Percentiles rank a stretch among this genome's conserved stretches.
Evolutionary conservation across 2,113 vertebrate species (phyloP).

Genomic region (Ramphastos sulfuratus): DNA sequence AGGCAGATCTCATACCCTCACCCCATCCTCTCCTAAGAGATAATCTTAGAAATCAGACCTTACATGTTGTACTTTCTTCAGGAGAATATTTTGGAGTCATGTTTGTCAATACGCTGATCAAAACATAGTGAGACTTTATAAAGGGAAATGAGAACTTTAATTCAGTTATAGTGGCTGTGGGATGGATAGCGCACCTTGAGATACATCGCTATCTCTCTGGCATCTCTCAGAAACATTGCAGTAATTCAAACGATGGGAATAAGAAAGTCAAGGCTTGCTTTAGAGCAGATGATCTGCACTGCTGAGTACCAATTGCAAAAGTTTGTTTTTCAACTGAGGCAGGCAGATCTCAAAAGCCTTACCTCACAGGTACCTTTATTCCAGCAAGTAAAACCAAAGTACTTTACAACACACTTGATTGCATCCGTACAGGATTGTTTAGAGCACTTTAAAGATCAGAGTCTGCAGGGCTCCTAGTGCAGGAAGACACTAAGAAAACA

Average conservation of each 20-base stretch:
- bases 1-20: background rate
- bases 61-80: fast-evolving
- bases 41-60: background rate
- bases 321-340: background rate
- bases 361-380: background rate
- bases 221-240: background rate
- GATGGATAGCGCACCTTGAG: background rate
- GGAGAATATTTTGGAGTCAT: background rate
- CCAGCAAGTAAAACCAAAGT: background rate
- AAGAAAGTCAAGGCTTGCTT: background rate
- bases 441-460: background rate
- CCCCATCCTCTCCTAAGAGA: background rate
- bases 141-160: background rate
- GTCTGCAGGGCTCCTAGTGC: background rate
- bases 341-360: background rate
- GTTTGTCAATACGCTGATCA: background rate
- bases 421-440: background rate
- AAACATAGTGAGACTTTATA: background rate
- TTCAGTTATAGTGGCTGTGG: background rate
- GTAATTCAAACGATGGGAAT: background rate
- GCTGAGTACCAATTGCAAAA: background rate
- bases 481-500: background rate
- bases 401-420: slow-evolving; percentile 18
- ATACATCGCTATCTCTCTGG: background rate
- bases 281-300: background rate